Evolutionary conservation across 1,140 invertebrate genomes (phyloP).

Genomic region (Xylocopa sonorina): DNA sequence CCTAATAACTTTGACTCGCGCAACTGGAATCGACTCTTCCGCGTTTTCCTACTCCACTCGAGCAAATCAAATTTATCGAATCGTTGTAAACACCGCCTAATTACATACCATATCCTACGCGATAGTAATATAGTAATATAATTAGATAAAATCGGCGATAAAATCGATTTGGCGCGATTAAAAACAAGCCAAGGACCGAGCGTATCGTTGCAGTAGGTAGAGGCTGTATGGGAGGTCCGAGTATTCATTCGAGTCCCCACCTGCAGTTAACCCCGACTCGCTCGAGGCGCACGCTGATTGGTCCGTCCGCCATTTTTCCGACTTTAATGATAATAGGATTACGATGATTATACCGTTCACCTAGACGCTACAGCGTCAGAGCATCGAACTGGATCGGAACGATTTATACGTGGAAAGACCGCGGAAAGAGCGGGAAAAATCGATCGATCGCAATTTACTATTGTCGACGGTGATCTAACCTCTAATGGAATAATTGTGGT

Average conservation of each 20-base stretch:
- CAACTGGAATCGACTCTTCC: constrained; percentile 58
- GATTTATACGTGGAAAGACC: too few relatives aligned
- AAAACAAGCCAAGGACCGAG: constrained; percentile 3
- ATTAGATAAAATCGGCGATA: constrained; percentile 30
- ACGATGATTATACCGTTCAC: constrained; percentile 70
- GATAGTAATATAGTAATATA: too few relatives aligned
- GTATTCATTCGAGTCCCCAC: constrained; percentile 63
- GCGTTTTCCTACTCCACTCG: too few relatives aligned
- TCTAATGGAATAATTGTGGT: constrained; percentile 64
- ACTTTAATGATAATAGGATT: constrained; percentile 73
- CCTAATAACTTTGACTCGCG: constrained; percentile 64
- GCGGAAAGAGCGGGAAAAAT: constrained; percentile 48
- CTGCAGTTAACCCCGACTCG: constrained; percentile 65
- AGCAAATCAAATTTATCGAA: too few relatives aligned
- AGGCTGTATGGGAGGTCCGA: constrained; percentile 65
- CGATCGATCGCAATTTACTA: constrained; percentile 45
- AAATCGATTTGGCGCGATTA: too few relatives aligned
- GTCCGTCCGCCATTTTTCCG: constrained; percentile 69
- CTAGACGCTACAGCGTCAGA: constrained; percentile 50
- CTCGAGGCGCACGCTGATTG: constrained; percentile 61
- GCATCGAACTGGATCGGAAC: too few relatives aligned
- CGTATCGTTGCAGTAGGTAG: constrained; percentile 57
- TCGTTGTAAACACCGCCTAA: too few relatives aligned
- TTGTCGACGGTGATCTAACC: constrained; percentile 65
- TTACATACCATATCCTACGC: too few relatives aligned